Percentiles rank a stretch among this genome's conserved stretches.
These are phyloP conservation scores for Scaptodrosophila latifasciaeformis DNA, from an alignment of 2,888 invertebrate genomes.

Conservation along the genomic window DNA sequence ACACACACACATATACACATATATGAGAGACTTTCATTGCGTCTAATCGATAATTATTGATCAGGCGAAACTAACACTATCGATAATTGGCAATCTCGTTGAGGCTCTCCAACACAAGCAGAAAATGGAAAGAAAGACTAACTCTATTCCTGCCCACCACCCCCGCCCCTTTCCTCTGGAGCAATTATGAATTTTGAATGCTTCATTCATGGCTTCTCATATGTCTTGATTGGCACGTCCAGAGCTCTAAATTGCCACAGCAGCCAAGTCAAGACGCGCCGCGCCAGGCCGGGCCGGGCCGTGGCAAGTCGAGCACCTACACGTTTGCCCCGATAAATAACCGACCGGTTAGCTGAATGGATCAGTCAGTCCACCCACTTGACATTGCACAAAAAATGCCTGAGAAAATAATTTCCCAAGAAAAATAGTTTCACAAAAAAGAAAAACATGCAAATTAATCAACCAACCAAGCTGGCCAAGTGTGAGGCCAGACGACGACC, in stretches of 20 bases:
- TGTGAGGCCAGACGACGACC: conserved; percentile 2
- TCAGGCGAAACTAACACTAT: conserved; percentile 55
- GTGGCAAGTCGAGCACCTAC: neutral
- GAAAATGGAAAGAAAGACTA: neutral
- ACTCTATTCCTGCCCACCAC: conserved; percentile 6
- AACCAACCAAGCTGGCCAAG: neutral
- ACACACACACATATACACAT: conserved; percentile 11
- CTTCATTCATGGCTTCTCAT: neutral
- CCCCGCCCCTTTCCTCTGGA: neutral
- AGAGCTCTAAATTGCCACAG: too few relatives aligned
- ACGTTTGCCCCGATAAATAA: neutral
- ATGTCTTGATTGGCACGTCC: conserved; percentile 14
- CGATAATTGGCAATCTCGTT: conserved; percentile 66
- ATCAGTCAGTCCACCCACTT: neutral
- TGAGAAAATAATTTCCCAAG: too few relatives aligned
- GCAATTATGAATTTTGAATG: conserved; percentile 6
- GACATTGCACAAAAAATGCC: neutral
- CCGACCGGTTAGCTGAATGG: too few relatives aligned
- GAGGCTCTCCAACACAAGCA: too few relatives aligned
- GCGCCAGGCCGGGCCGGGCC: too few relatives aligned
- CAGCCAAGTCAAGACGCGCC: too few relatives aligned
- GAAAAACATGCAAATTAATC: conserved; percentile 16
- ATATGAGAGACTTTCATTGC: conserved; percentile 44
- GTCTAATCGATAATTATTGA: conserved; percentile 67
- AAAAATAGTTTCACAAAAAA: neutral